These are phyloP conservation scores for Archivesica marissinica DNA, from an alignment of 1,140 invertebrate species.

Conservation along the genomic window DNA sequence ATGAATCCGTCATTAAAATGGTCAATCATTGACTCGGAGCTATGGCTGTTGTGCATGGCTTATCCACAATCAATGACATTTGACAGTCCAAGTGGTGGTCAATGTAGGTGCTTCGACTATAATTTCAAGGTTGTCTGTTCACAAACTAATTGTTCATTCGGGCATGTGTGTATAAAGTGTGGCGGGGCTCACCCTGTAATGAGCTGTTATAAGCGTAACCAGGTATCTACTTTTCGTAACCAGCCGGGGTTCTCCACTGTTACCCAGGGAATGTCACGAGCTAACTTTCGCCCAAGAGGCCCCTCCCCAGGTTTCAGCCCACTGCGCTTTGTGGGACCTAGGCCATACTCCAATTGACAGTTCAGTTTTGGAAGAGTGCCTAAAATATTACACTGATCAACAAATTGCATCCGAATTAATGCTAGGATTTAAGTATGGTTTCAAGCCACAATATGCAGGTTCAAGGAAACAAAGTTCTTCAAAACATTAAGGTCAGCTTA, in stretches of 20 bases:
- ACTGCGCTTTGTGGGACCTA: not conserved
- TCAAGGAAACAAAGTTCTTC: not conserved
- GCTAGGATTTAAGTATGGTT: not conserved
- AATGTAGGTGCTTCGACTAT: not conserved
- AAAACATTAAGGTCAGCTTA: slow-evolving; percentile 1
- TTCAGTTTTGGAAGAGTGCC: not conserved
- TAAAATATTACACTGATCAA: not conserved
- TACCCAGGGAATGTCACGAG: not conserved
- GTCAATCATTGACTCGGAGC: not conserved
- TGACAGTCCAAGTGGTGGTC: not conserved
- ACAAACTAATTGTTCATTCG: not conserved
- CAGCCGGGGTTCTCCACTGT: not conserved
- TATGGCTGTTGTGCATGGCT: not conserved
- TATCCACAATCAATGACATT: not conserved
- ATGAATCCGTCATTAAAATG: not conserved
- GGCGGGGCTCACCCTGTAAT: not conserved
- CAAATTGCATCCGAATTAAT: not conserved
- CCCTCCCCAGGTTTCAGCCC: not conserved
- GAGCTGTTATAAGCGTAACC: not conserved
- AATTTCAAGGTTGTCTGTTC: not conserved
- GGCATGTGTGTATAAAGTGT: not conserved
- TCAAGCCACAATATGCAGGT: not conserved
- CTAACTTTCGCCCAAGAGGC: not conserved
- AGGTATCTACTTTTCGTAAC: not conserved
- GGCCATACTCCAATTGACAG: slow-evolving; percentile 14